Conservation (phyloP, 1,140 invertebrate genomes). For the Pachypeltis micranthus region DNA sequence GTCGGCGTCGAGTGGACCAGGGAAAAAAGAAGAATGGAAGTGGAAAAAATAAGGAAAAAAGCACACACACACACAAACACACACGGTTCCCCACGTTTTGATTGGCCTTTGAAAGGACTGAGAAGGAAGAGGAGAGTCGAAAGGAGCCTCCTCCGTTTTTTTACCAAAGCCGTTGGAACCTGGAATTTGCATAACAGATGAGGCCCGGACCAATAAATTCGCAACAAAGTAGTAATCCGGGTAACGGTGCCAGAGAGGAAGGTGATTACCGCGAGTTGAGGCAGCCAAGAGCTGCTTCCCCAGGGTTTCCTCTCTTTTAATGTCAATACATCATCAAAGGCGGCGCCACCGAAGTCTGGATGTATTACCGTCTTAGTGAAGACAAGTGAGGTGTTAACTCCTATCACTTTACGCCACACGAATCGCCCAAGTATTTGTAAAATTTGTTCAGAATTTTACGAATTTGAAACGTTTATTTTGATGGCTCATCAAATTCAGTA, state of each 20-base stretch:
- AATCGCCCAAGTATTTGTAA: no score
- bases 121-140: not conserved
- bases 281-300: not conserved
- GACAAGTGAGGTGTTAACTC: no score
- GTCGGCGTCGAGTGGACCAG: no score
- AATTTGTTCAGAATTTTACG: no score
- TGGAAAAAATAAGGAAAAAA: no score
- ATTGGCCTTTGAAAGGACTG: not conserved
- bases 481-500: no score
- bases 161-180: not conserved
- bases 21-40: no score
- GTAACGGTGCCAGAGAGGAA: slow-evolving; percentile 4
- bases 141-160: not conserved
- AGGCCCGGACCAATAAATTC: slow-evolving; percentile 9
- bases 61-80: no score
- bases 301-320: not conserved
- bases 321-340: not conserved
- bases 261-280: slow-evolving; percentile 1
- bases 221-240: slow-evolving; percentile 9
- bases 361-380: not conserved
- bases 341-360: not conserved
- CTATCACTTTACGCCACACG: no score
- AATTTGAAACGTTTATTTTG: no score
- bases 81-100: not conserved
- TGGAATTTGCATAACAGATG: slow-evolving; percentile 6